These are phyloP conservation scores for Chelon labrosus DNA, from an alignment of 2,797 vertebrate species.

Conservation along the genomic window DNA sequence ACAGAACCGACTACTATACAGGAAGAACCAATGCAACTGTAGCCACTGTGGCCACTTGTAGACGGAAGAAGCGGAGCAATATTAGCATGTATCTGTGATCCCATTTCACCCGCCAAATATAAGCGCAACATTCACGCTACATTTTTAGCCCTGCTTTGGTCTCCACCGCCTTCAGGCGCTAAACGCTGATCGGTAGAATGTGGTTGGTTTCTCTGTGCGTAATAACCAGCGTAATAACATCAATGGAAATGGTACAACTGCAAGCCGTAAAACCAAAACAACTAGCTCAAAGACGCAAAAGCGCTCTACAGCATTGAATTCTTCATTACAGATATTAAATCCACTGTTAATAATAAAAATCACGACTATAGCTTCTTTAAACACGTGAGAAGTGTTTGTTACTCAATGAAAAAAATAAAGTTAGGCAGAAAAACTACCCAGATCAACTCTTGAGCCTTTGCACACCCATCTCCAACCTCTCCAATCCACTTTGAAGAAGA, in stretches of 20 bases:
- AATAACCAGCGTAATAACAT: too few relatives aligned
- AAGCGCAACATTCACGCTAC: not conserved
- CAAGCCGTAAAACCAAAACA: not conserved
- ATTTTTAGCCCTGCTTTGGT: slow-evolving; percentile 14
- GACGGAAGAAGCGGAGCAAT: too few relatives aligned
- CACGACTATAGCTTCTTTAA: not conserved
- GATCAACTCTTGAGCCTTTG: too few relatives aligned
- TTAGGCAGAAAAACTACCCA: too few relatives aligned
- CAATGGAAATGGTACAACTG: not conserved
- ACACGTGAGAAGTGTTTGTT: not conserved
- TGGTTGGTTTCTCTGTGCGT: too few relatives aligned
- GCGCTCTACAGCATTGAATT: too few relatives aligned
- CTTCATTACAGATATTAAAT: not conserved
- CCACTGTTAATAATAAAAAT: not conserved
- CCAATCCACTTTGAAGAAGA: slow-evolving; percentile 61
- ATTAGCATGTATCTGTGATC: not conserved
- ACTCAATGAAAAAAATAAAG: too few relatives aligned
- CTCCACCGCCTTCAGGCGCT: not conserved
- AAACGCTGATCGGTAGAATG: too few relatives aligned
- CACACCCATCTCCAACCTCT: slow-evolving; percentile 11
- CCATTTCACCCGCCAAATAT: not conserved
- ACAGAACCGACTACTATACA: too few relatives aligned
- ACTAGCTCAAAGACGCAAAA: too few relatives aligned
- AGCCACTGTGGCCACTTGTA: too few relatives aligned
- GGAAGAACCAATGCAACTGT: too few relatives aligned